A percentile compares a stretch with the other conserved stretches of the same genome.
Conservation (phyloP, 2,113 vertebrate genomes). For the Lamprotornis superbus region DNA sequence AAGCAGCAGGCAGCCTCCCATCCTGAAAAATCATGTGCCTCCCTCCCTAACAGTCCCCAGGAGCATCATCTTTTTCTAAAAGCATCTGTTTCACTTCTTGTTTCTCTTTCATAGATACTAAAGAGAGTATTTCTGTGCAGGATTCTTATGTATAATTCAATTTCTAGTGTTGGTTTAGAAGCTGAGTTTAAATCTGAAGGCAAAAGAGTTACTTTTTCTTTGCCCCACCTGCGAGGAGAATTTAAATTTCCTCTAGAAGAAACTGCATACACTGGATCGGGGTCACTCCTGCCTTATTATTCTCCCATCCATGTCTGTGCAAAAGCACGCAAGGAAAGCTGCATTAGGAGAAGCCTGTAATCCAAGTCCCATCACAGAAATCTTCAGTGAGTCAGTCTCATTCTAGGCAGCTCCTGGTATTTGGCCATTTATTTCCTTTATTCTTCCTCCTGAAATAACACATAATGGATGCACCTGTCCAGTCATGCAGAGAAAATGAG, state of each 20-base stretch:
- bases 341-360: constrained; percentile 28
- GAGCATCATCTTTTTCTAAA: not conserved
- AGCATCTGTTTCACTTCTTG: not conserved
- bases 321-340: not conserved
- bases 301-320: not conserved
- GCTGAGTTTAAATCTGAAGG: not conserved
- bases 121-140: not conserved
- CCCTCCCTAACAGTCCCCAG: not conserved
- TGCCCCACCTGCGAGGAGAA: not conserved
- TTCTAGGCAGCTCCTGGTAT: constrained; percentile 12
- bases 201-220: not conserved
- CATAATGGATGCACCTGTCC: constrained; percentile 51
- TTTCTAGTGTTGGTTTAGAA: not conserved
- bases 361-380: constrained; percentile 21
- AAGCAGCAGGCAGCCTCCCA: not conserved
- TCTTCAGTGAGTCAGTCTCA: not conserved
- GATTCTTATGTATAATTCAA: not conserved
- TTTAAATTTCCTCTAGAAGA: not conserved
- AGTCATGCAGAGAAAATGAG: constrained; percentile 42
- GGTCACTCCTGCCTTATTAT: not conserved
- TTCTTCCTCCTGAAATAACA: constrained; percentile 46
- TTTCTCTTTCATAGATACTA: not conserved
- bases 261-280: not conserved
- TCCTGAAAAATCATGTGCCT: not conserved
- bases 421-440: constrained; percentile 47